Base-by-base conservation (phyloP, 2,888 invertebrate genomes). In the Nebria brevicollis region DNA sequence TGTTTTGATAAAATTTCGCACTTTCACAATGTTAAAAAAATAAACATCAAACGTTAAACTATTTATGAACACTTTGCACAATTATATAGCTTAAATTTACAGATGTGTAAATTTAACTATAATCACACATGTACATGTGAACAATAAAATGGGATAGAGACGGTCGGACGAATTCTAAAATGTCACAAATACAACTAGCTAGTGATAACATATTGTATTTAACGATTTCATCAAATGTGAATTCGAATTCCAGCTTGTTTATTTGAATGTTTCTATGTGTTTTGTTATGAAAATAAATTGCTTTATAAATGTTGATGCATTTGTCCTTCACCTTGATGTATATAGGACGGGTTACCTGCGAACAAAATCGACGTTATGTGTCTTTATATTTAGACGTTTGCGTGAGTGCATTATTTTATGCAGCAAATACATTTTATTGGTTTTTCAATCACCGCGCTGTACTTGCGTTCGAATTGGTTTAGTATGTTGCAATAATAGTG, bases 321-420 rank as follows among this genome's bases (percentile, higher is more conserved):
- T 68, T 77, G 72, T 72, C 77, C 77, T 77, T 77, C 72, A 77
- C 77, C 77, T 77, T 77, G 77, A 25, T 42, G 54, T 70, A 25
- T 70, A 26, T 65, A 77, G 4, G 13, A 54, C 70, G 70, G 41
- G 20, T 20, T 72, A 65, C 77, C 72, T 77, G 77, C 77, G 72
- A 34, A 77, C 42, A 70, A 77, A 77, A 72, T 77, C 54, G 54
- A 54, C 4, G 54, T 54, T 54, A 8, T 54, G 54, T 54, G 54
- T 54, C 13, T 54, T 13, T 77, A 77, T 72, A 77, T 77, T 77
- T 77, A 77, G 77, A 65, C 26, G 77, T 65, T 77, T 77, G 77
- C 77, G 77, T 77, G 77, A 25, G 20, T 68, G 15, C 15, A 68
- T 54, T 34, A 34, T 34, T 54, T 54, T 11, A 54, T 54, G 54